Conservation (phyloP, 2,113 vertebrate genomes). For the Chaetodon auriga region DNA sequence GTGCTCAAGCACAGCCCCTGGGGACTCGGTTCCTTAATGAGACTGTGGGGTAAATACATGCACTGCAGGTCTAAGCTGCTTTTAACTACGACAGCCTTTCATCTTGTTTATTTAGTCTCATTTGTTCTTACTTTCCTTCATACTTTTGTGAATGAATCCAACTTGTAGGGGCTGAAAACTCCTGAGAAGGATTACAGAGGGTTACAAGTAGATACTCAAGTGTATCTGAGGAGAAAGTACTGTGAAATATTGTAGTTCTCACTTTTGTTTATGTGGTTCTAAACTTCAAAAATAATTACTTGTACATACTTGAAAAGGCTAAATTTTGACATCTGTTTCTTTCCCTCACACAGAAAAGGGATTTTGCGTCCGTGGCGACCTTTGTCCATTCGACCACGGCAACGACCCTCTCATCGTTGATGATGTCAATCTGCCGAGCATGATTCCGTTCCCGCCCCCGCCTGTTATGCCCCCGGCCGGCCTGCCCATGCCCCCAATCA, state of each 20-base stretch:
- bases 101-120: slow-evolving; percentile 12
- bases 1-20: slow-evolving; percentile 48
- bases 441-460: slow-evolving; percentile 96
- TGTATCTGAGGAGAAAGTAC: not conserved
- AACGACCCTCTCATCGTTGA: slow-evolving; percentile 95
- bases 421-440: slow-evolving; percentile 93
- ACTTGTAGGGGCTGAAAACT: not conserved
- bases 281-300: not conserved
- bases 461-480: slow-evolving; percentile 88
- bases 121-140: not conserved
- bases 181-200: not conserved
- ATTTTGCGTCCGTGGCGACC: slow-evolving; percentile 96
- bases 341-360: slow-evolving; percentile 90
- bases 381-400: slow-evolving; percentile 96
- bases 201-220: not conserved
- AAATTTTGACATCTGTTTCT: not conserved
- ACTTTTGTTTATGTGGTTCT: not conserved
- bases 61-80: not conserved
- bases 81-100: not conserved
- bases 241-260: not conserved
- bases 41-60: slow-evolving; percentile 61
- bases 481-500: slow-evolving; percentile 81
- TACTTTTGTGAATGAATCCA: not conserved
- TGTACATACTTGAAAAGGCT: not conserved
- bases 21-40: slow-evolving; percentile 69